Base-by-base conservation (phyloP, 2,113 vertebrate genomes). In the Pollachius pollachius region DNA sequence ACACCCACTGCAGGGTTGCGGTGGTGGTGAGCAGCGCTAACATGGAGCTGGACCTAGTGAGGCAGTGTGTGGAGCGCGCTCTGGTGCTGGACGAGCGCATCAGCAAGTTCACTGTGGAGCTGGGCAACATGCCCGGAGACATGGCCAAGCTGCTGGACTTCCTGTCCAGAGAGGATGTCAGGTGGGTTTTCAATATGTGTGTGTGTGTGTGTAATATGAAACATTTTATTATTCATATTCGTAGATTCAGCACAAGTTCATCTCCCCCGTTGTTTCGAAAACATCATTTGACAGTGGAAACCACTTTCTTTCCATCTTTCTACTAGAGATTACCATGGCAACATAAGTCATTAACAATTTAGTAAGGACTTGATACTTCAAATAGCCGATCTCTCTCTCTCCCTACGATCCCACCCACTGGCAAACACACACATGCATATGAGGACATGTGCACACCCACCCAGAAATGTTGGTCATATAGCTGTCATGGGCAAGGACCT, bases 21-120 rank as follows among this genome's bases (percentile, higher is more conserved):
- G 84, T 97, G 12, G 89, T 94, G 76, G 84, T 95, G 69, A 93
- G 93, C 89, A 95, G 94, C 48, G 94, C 93, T 17, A 96, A 95
- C 82, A 84, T 96, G 91, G 94, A 95, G 30, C 71, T 95, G 59
- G 87, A 91, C 72, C 78, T 95, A 77, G 74, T 95, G 76, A 89
- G 93, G 4, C 91, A 94, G 71, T 96, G 94, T 74, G 78, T 96
- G 75, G 92, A 94, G 71, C 91, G 90, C 16, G 94, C 94, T 19
- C 86, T 95, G 83, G 89, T 93, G 65, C 83, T 96, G 15, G 95
- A 96, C 3, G 86, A 88, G 59, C 89, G 93, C 64, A 89, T 96
- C 70, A 93, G 90, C 74, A 94, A 92, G 75, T 96, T 97, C 80
- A 91, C 91, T 0, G 88, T 96, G 27, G 86, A 93, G 76, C 60